A percentile compares a stretch with the other conserved stretches of the same genome.
phyloP scores from a whole-genome alignment of 2,888 invertebrate genomes.

The Rhagonycha fulva region DNA sequence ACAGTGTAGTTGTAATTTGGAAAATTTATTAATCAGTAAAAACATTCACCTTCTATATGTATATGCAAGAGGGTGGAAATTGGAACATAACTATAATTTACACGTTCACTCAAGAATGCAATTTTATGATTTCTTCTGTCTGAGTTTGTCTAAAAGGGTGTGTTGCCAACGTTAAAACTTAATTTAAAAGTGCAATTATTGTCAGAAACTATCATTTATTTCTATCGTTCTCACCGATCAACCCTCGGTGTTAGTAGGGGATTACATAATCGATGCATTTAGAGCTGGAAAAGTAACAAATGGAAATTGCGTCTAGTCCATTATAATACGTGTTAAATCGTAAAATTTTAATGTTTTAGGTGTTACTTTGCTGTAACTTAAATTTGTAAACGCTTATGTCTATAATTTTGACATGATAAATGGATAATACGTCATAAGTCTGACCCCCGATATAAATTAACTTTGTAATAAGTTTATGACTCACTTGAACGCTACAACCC shows the following conservation, averaged over 20 bases:
- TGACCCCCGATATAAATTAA: background rate
- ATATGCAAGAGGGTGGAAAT: background rate
- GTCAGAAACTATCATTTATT: background rate
- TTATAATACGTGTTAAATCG: background rate
- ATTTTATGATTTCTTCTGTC: background rate
- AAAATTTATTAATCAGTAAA: background rate
- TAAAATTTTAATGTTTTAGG: background rate
- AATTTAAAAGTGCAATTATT: background rate
- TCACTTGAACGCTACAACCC: background rate
- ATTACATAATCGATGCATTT: background rate
- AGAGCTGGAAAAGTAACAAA: background rate
- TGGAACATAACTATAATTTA: background rate
- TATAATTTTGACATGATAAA: background rate
- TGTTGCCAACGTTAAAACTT: background rate
- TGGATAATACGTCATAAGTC: background rate
- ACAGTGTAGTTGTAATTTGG: background rate
- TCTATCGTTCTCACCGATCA: background rate
- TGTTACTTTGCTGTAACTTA: background rate
- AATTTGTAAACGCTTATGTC: background rate
- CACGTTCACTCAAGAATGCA: background rate
- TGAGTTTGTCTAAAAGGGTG: background rate
- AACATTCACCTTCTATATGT: background rate
- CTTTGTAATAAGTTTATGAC: background rate
- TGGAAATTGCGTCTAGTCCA: background rate
- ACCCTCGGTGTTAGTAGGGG: background rate